A percentile compares a stretch with the other conserved stretches of the same genome.
Evolutionary conservation across 2,888 invertebrate species (phyloP).

Genomic region (Lingula anatina): DNA sequence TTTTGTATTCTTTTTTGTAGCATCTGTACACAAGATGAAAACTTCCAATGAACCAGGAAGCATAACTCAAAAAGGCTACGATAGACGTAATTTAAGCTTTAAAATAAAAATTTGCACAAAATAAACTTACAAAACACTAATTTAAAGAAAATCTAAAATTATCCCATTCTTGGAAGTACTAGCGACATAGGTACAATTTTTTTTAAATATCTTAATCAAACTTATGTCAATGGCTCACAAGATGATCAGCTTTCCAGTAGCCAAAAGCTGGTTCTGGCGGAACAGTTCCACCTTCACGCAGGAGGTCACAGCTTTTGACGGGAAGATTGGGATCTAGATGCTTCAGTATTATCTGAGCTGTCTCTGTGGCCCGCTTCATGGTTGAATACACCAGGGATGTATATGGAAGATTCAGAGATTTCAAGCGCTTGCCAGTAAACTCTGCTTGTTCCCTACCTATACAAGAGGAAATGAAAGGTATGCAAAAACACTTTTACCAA

Average conservation of each 20-base stretch:
- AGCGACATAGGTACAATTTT: no score
- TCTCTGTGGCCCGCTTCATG: slow-evolving; percentile 90
- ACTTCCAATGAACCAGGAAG: no score
- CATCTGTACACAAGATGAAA: no score
- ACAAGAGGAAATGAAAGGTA: neutral
- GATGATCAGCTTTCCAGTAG: slow-evolving; percentile 78
- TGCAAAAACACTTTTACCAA: neutral
- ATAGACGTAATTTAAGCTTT: no score
- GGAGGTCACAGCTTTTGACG: slow-evolving; percentile 62
- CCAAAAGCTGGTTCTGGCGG: slow-evolving; percentile 88
- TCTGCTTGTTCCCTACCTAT: slow-evolving; percentile 80
- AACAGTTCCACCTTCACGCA: slow-evolving; percentile 91
- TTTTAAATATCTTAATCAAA: no score
- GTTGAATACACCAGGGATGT: slow-evolving; percentile 78
- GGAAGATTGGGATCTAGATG: slow-evolving; percentile 57
- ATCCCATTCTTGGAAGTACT: no score
- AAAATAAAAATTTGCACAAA: no score
- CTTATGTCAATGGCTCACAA: no score
- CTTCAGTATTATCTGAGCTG: slow-evolving; percentile 74
- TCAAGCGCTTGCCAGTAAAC: slow-evolving; percentile 73
- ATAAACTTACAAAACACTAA: no score
- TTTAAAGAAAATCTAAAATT: no score
- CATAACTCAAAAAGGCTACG: no score
- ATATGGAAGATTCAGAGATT: slow-evolving; percentile 72
- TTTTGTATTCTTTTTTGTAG: no score